These are phyloP conservation scores for Mimachlamys varia DNA, from an alignment of 2,888 invertebrate genomes.

Conservation along the genomic window DNA sequence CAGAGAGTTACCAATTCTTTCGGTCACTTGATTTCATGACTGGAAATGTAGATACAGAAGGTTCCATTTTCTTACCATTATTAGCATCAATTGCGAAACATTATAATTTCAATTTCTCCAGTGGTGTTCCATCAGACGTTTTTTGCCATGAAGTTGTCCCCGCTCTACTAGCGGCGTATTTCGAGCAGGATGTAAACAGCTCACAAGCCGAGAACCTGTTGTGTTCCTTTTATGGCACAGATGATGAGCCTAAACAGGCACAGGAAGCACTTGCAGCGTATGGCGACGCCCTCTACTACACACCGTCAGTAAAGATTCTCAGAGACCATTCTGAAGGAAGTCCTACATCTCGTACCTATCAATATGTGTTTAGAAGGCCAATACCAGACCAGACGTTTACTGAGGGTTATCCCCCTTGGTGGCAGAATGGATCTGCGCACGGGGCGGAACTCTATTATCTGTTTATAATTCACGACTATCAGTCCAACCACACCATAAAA, in stretches of 20 bases:
- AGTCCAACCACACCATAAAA: background rate
- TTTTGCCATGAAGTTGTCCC: background rate
- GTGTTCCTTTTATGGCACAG: background rate
- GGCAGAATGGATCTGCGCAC: background rate
- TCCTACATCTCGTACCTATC: background rate
- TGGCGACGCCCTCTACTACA: background rate
- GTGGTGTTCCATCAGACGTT: background rate
- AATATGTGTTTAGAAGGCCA: background rate
- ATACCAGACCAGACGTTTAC: background rate
- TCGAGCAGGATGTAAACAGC: background rate
- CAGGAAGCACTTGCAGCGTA: background rate
- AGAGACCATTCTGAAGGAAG: background rate
- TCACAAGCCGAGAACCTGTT: background rate
- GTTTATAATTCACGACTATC: background rate
- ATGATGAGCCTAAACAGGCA: background rate
- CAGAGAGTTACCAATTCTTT: background rate
- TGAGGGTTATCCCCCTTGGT: background rate
- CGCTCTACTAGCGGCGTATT: background rate
- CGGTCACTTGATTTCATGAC: background rate
- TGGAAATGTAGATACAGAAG: constrained; percentile 24
- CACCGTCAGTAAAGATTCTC: background rate
- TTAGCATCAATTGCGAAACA: background rate
- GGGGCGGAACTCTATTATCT: background rate
- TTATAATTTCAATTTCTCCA: background rate
- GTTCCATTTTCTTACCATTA: background rate